Conservation (phyloP, 2,888 invertebrate genomes). For the Hylaea fasciaria region DNA sequence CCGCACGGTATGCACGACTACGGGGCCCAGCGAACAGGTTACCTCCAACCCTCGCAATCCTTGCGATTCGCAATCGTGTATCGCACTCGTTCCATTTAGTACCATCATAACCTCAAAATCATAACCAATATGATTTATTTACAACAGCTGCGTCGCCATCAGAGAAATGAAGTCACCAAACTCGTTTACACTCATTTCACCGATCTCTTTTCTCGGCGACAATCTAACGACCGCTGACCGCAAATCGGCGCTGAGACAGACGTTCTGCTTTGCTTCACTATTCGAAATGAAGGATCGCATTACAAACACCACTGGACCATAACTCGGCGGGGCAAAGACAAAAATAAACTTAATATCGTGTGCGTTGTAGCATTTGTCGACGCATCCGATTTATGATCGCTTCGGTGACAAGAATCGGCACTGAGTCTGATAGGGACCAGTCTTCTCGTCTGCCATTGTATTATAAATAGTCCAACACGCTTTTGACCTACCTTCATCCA, state of each 20-base stretch:
- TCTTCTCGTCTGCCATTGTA: slow-evolving; percentile 53
- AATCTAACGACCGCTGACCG: slow-evolving; percentile 78
- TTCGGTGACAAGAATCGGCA: slow-evolving; percentile 71
- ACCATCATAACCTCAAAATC: slow-evolving; percentile 69
- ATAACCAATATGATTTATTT: slow-evolving; percentile 61
- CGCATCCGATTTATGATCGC: slow-evolving; percentile 79
- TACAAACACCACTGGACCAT: slow-evolving; percentile 84
- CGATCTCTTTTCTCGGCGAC: slow-evolving; percentile 74
- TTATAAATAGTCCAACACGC: slow-evolving; percentile 63
- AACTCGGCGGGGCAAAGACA: slow-evolving; percentile 83
- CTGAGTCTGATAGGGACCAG: slow-evolving; percentile 60
- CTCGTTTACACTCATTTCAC: slow-evolving; percentile 77
- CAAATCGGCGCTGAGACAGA: slow-evolving; percentile 73
- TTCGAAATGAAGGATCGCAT: slow-evolving; percentile 80
- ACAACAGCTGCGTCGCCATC: slow-evolving; percentile 66
- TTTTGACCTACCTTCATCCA: slow-evolving; percentile 96
- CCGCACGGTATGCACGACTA: slow-evolving; percentile 74
- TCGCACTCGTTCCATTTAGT: slow-evolving; percentile 65
- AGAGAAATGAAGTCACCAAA: slow-evolving; percentile 65
- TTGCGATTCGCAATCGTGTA: slow-evolving; percentile 61
- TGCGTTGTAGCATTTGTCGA: slow-evolving; percentile 82
- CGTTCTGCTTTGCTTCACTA: slow-evolving; percentile 78
- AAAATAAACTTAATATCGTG: slow-evolving; percentile 84
- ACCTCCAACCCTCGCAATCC: slow-evolving; percentile 56
- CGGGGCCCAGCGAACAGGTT: slow-evolving; percentile 80